phyloP scores from a whole-genome alignment of 2,797 vertebrate genomes.

The Notamacropus eugenii region DNA sequence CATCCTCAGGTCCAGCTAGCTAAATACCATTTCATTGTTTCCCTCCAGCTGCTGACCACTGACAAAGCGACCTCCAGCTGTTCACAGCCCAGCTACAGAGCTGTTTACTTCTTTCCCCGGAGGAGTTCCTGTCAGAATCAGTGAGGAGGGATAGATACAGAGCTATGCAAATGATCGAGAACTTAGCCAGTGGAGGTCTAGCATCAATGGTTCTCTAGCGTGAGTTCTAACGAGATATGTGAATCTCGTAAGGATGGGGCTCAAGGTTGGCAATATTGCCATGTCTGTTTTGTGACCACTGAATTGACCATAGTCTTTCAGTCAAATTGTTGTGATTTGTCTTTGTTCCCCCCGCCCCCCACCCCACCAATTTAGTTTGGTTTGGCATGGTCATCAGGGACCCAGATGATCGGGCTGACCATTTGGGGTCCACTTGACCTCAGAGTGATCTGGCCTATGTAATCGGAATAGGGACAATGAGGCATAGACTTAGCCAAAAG shows the following conservation, averaged over 20 bases:
- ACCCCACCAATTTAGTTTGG: not conserved
- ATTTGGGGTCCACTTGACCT: constrained; percentile 9
- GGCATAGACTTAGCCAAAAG: not conserved
- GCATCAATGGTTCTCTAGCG: constrained; percentile 20
- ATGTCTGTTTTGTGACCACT: constrained; percentile 25
- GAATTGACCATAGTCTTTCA: constrained; percentile 8
- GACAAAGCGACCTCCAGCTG: constrained; percentile 5
- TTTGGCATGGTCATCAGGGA: constrained; percentile 33
- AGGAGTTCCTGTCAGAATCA: constrained; percentile 68
- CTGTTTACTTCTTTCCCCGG: constrained; percentile 65
- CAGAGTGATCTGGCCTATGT: not conserved
- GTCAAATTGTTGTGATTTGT: not conserved
- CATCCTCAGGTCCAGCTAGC: not conserved
- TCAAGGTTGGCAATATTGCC: constrained; percentile 35
- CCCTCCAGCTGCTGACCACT: constrained; percentile 22
- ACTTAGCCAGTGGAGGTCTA: constrained; percentile 6
- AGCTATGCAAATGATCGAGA: constrained; percentile 54
- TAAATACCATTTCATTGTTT: constrained; percentile 9
- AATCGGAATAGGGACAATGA: constrained; percentile 2
- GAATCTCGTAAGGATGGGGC: constrained; percentile 31
- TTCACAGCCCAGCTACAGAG: constrained; percentile 30
- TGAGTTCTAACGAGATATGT: constrained; percentile 32
- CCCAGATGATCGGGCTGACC: not conserved
- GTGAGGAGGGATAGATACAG: constrained; percentile 69
- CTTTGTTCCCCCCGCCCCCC: not conserved